phyloP scores from a whole-genome alignment of 2,113 vertebrate genomes.

The Tyto alba region DNA sequence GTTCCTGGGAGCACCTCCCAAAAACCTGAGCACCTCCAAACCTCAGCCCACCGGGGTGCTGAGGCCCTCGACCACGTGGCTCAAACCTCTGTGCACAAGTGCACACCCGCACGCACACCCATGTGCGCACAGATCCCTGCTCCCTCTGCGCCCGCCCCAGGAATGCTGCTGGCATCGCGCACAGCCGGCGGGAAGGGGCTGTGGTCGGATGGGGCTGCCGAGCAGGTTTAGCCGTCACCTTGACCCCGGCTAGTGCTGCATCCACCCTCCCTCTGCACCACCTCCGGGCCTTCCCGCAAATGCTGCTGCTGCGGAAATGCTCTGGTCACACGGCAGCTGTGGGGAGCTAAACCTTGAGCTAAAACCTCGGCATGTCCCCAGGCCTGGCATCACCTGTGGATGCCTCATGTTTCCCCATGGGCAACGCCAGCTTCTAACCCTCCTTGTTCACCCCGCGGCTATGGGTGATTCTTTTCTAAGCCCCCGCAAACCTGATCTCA shows the following conservation, averaged over 20 bases:
- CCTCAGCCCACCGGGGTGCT: accelerated
- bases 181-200: background rate
- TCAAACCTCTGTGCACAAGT: accelerated
- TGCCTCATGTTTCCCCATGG: background rate
- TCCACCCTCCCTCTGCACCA: accelerated
- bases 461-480: background rate
- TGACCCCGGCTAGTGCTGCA: accelerated
- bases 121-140: background rate
- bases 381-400: background rate
- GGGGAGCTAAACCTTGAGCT: background rate
- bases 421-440: background rate
- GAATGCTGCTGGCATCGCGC: background rate
- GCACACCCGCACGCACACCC: background rate
- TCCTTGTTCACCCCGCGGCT: background rate
- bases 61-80: accelerated
- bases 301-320: background rate
- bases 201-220: accelerated
- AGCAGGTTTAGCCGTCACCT: background rate
- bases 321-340: accelerated
- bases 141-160: background rate
- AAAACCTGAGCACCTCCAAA: background rate
- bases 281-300: background rate
- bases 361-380: background rate
- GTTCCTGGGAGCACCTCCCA: background rate
- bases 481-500: background rate